phyloP scores from a whole-genome alignment of 2,113 vertebrate species.

The Crotophaga sulcirostris region DNA sequence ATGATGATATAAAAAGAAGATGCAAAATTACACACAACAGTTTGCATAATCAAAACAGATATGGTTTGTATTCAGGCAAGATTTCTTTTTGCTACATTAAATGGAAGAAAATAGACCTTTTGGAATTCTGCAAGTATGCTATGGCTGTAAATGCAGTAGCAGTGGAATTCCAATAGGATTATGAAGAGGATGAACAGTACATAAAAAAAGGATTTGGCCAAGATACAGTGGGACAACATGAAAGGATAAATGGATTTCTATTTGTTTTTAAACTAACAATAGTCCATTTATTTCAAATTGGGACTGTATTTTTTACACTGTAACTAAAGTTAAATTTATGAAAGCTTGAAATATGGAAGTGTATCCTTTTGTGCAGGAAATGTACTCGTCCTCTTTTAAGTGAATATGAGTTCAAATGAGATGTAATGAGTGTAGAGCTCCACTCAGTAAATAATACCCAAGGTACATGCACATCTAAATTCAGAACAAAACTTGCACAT shows the following conservation, averaged over 20 bases:
- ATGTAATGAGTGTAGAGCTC: background rate
- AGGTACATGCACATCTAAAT: background rate
- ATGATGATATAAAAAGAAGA: constrained; percentile 83
- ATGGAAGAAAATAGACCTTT: constrained; percentile 79
- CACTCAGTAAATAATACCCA: background rate
- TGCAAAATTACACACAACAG: constrained; percentile 83
- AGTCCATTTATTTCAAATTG: constrained; percentile 28
- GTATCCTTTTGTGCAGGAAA: constrained; percentile 5
- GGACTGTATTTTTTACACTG: constrained; percentile 10
- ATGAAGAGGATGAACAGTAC: constrained; percentile 59
- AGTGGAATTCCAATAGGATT: constrained; percentile 71
- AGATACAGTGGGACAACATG: background rate
- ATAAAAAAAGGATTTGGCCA: constrained; percentile 17
- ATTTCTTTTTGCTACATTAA: constrained; percentile 79
- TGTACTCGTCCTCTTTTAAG: constrained; percentile 14
- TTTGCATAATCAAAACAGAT: constrained; percentile 85
- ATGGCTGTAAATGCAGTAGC: constrained; percentile 66
- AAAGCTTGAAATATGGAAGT: background rate
- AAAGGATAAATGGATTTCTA: constrained; percentile 13
- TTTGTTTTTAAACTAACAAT: background rate
- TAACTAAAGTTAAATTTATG: constrained; percentile 29
- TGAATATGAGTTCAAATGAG: background rate
- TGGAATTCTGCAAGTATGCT: constrained; percentile 76
- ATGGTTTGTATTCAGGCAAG: constrained; percentile 81
- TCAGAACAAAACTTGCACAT: background rate